Conservation (phyloP, 2,888 invertebrate genomes). For the Apotomis betuletana region DNA sequence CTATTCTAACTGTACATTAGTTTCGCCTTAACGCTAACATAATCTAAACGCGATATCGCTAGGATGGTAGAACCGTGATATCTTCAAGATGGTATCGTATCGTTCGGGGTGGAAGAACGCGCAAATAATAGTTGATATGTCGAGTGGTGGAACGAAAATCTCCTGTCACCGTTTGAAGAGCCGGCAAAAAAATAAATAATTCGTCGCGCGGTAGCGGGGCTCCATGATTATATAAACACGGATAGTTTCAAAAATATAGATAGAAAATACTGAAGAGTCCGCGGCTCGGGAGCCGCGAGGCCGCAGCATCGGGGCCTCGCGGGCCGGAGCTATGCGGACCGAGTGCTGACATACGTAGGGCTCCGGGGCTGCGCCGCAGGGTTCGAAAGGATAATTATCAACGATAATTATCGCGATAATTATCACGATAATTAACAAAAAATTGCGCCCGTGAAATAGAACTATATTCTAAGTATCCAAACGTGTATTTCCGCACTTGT, state of each 20-base stretch:
- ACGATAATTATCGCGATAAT: no score
- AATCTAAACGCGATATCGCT: conserved; percentile 82
- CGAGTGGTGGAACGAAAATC: conserved; percentile 64
- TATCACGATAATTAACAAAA: no score
- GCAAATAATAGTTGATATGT: conserved; percentile 78
- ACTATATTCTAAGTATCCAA: no score
- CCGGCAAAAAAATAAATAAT: conserved; percentile 67
- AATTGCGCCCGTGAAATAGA: no score
- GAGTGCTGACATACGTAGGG: conserved; percentile 29
- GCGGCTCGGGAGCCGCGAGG: conserved; percentile 65
- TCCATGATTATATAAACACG: conserved; percentile 69
- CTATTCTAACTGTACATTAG: conserved; percentile 85
- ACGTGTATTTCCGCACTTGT: no score
- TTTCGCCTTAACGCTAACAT: conserved; percentile 85
- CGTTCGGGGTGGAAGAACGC: conserved; percentile 67
- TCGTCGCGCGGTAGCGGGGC: conserved; percentile 76
- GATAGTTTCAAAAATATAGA: conserved; percentile 59
- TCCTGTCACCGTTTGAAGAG: conserved; percentile 70
- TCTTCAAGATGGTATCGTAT: conserved; percentile 61
- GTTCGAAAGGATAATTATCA: no score
- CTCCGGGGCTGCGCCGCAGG: conserved; percentile 48
- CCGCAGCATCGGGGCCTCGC: conserved; percentile 78
- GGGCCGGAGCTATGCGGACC: conserved; percentile 63
- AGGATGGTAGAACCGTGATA: conserved; percentile 62
- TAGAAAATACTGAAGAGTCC: conserved; percentile 60